Base-by-base conservation (phyloP, 2,797 vertebrate species). In the Cyprinodon diabolis region DNA sequence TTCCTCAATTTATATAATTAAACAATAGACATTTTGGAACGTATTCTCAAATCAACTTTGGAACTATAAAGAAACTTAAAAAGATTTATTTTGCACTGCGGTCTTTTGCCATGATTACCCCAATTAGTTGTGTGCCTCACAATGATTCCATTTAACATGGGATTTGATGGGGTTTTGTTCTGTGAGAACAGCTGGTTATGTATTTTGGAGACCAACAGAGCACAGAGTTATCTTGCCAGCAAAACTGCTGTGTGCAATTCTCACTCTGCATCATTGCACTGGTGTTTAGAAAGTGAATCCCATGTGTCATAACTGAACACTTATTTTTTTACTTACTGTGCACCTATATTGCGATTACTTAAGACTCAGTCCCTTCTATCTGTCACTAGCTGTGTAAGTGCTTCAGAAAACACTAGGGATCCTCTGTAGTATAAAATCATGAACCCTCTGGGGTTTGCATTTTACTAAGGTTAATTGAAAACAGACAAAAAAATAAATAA, bases 281-380 rank as follows among this genome's bases (percentile, higher is more conserved):
- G 47, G 66, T 13, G 15, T 86, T 87, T 81, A 85, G 68, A 74
- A 77, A 75, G 65, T 6, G 76, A 79, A 72, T 90, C 90, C 88
- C 81, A 78, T 1, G 78, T 87, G 90, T 84, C 78, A 81, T 57
- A 87, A 79, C 71, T 78, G 83, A 79, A 72, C 66, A 79, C 74
- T 78, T 83, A 84, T 87, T 91, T 83, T 83, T 89, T 90, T 91
- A 89, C 81, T 91, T 85, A 89, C 71, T 69, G 82, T 69, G 78
- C 80, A 68, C 85, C 78, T 78, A 63, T 66, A 54, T 76, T 71
- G 77, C 76, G 75, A 81, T 86, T 84, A 91, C 83, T 90, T 86
- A 86, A 87, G 79, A 77, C 74, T 88, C 78, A 86, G 86, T 86
- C 83, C 72, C 84, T 84, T 77, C 67, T 68, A 89, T 82, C 77